Percentiles rank a stretch among this genome's conserved stretches.
Conservation (phyloP, 1,140 invertebrate species). For the Sarcophaga peregrina region DNA sequence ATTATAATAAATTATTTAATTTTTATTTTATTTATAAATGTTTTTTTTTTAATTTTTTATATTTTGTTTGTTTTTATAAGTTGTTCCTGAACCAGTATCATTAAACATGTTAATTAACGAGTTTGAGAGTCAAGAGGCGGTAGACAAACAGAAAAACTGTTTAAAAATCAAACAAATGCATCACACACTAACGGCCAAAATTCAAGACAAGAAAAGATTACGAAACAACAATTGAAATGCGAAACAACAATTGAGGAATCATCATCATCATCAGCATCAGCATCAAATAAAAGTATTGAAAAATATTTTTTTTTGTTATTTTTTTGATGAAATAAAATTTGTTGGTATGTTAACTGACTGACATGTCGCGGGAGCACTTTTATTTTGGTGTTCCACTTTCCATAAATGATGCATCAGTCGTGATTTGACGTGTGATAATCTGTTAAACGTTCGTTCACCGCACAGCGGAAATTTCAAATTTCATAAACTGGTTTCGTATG, state of each 20-base stretch:
- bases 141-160: background rate
- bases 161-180: background rate
- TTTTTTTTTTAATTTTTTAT: too few relatives aligned
- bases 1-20: background rate
- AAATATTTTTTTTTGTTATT: too few relatives aligned
- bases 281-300: too few relatives aligned
- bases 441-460: too few relatives aligned
- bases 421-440: too few relatives aligned
- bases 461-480: too few relatives aligned
- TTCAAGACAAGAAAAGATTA: background rate
- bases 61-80: too few relatives aligned
- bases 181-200: background rate
- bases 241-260: background rate
- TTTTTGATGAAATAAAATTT: background rate
- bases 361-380: background rate
- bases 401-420: background rate
- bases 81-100: background rate
- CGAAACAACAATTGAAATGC: background rate
- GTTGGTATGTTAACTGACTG: background rate
- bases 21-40: background rate
- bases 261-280: background rate
- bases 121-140: background rate
- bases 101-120: constrained; percentile 13
- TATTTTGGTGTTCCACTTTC: background rate
- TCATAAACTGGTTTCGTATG: too few relatives aligned